These are phyloP conservation scores for Podotricha telesiphe DNA, from an alignment of 2,888 invertebrate species.

Conservation along the genomic window DNA sequence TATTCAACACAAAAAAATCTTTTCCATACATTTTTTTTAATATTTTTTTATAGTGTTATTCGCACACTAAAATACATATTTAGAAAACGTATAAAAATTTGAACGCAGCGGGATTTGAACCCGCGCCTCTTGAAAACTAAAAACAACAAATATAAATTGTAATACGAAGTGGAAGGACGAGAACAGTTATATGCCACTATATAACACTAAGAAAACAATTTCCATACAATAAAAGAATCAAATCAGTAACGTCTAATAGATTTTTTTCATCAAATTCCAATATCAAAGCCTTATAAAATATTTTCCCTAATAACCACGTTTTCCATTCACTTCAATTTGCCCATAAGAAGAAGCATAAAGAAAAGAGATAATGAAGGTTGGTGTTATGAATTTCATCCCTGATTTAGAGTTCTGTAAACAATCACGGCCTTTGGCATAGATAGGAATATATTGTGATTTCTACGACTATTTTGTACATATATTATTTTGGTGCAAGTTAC, in stretches of 20 bases:
- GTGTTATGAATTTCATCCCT: conserved; percentile 7
- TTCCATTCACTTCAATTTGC: conserved; percentile 17
- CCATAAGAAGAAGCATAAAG: conserved; percentile 11
- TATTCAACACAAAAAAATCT: too few relatives aligned
- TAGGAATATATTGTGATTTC: conserved; percentile 51
- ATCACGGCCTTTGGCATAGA: conserved; percentile 40
- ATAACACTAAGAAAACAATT: too few relatives aligned
- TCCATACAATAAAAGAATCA: too few relatives aligned
- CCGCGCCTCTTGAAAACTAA: too few relatives aligned
- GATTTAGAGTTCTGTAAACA: conserved; percentile 38
- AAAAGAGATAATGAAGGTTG: conserved; percentile 18
- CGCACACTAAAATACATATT: too few relatives aligned
- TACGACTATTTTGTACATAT: conserved; percentile 39
- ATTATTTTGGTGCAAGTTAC: conserved; percentile 37
- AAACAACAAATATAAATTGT: too few relatives aligned
- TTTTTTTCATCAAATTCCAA: conserved; percentile 3
- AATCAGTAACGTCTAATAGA: background rate
- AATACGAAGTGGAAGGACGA: too few relatives aligned
- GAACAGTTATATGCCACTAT: too few relatives aligned
- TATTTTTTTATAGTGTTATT: too few relatives aligned
- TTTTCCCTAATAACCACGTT: conserved; percentile 6
- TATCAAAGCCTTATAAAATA: conserved; percentile 9
- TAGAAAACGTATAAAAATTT: too few relatives aligned
- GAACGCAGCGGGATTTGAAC: too few relatives aligned
- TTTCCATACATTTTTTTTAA: too few relatives aligned